phyloP scores from a whole-genome alignment of 1,140 invertebrate genomes.

The Acromyrmex echinatior region DNA sequence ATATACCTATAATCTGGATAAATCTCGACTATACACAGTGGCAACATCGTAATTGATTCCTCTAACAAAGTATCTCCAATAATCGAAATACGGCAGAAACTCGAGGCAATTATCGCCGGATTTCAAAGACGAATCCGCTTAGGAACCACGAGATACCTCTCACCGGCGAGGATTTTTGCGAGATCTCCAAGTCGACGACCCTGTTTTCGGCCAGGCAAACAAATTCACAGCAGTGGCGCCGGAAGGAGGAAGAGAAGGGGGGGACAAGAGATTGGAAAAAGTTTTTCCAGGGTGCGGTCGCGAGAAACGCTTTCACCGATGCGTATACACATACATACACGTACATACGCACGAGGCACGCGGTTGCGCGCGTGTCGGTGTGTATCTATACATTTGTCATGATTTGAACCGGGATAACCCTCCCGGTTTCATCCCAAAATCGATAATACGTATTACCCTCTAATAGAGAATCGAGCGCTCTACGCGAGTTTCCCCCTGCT shows the following conservation, averaged over 20 bases:
- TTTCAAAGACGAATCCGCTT: constrained; percentile 27
- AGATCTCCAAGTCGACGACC: constrained; percentile 29
- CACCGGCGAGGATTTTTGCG: neutral
- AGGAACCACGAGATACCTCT: neutral
- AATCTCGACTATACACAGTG: neutral
- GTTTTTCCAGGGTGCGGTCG: constrained; percentile 64
- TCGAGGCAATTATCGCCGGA: constrained; percentile 24
- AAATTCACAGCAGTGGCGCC: constrained; percentile 10
- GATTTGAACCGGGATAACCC: constrained; percentile 75
- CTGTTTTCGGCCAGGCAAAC: constrained; percentile 25
- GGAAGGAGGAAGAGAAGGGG: neutral
- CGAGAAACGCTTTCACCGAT: neutral
- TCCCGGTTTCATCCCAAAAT: constrained; percentile 72
- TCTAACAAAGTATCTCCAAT: neutral
- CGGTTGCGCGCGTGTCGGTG: constrained; percentile 15
- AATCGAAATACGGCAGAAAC: neutral
- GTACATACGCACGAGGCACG: neutral
- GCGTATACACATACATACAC: neutral
- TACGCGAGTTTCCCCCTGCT: constrained; percentile 28
- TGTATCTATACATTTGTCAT: constrained; percentile 71
- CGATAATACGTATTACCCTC: constrained; percentile 77
- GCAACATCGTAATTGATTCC: neutral
- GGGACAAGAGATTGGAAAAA: constrained; percentile 55
- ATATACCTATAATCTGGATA: constrained; percentile 5
- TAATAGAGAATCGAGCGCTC: constrained; percentile 73